Evolutionary conservation across 2,888 invertebrate genomes (phyloP).

Genomic region (Ceramica pisi): DNA sequence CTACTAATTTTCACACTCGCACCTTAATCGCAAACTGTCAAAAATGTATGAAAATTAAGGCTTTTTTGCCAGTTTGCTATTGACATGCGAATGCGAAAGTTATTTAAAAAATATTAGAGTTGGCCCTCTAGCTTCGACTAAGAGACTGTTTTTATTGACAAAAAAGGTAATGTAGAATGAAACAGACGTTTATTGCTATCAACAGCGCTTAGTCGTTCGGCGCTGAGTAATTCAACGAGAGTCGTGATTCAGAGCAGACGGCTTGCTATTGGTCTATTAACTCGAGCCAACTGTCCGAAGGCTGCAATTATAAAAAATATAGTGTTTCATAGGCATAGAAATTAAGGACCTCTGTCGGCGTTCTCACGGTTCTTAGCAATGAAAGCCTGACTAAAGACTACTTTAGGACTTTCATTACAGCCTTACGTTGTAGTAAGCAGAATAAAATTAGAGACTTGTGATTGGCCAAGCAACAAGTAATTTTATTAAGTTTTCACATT

Average conservation of each 20-base stretch:
- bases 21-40: too few species aligned
- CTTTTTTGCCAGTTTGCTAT: too few species aligned
- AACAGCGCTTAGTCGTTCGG: slow-evolving; percentile 4
- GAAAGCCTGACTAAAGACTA: not conserved
- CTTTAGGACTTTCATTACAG: not conserved
- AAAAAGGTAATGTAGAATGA: slow-evolving; percentile 7
- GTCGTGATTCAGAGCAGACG: slow-evolving; percentile 28
- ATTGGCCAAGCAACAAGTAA: not conserved
- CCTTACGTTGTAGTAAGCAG: slow-evolving; percentile 1
- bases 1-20: too few species aligned
- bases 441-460: slow-evolving; percentile 6
- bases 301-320: slow-evolving; percentile 39
- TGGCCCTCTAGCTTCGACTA: not conserved
- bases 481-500: not conserved
- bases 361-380: slow-evolving; percentile 41
- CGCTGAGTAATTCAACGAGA: slow-evolving; percentile 27
- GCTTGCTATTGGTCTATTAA: slow-evolving; percentile 37
- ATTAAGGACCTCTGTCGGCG: slow-evolving; percentile 3
- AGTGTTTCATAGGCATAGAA: slow-evolving; percentile 20
- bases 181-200: slow-evolving; percentile 19
- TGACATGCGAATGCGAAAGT: too few species aligned
- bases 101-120: too few species aligned
- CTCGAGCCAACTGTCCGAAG: slow-evolving; percentile 15
- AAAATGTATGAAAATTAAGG: too few species aligned
- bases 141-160: too few species aligned